These are phyloP conservation scores for Netta rufina DNA, from an alignment of 2,797 vertebrate species.

Conservation along the genomic window DNA sequence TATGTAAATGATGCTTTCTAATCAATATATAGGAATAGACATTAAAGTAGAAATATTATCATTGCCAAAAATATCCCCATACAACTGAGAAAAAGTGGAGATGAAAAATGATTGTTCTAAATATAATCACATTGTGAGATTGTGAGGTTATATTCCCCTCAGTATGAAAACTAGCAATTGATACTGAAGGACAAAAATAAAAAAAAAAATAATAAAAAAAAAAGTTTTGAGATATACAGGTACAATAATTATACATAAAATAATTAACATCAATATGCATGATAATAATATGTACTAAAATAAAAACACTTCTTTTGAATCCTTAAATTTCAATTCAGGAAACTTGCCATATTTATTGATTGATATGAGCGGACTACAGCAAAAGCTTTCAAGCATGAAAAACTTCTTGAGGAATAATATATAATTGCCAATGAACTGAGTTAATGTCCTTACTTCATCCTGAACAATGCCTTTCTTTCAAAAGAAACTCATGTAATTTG, in stretches of 20 bases:
- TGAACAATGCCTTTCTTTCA: not conserved
- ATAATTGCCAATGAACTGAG: not conserved
- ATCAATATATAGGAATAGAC: constrained; percentile 27
- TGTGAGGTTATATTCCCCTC: not conserved
- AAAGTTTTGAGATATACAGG: not conserved
- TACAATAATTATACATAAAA: not conserved
- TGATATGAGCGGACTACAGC: not conserved
- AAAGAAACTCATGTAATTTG: not conserved
- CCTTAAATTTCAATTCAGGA: not conserved
- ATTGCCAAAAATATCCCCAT: not conserved
- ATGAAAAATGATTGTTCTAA: not conserved
- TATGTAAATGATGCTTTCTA: constrained; percentile 21
- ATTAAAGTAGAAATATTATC: not conserved
- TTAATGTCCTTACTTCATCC: not conserved
- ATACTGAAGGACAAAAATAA: not conserved
- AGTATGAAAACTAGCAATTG: not conserved
- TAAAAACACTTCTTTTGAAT: not conserved
- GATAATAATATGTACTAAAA: not conserved
- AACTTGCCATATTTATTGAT: not conserved
- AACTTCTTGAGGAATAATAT: not conserved
- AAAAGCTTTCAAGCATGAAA: constrained; percentile 15
- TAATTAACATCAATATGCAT: not conserved
- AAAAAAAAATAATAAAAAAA: not conserved
- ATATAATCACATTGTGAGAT: not conserved
- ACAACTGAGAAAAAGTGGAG: not conserved